phyloP scores from a whole-genome alignment of 2,113 vertebrate species.

The Proteles cristata region DNA sequence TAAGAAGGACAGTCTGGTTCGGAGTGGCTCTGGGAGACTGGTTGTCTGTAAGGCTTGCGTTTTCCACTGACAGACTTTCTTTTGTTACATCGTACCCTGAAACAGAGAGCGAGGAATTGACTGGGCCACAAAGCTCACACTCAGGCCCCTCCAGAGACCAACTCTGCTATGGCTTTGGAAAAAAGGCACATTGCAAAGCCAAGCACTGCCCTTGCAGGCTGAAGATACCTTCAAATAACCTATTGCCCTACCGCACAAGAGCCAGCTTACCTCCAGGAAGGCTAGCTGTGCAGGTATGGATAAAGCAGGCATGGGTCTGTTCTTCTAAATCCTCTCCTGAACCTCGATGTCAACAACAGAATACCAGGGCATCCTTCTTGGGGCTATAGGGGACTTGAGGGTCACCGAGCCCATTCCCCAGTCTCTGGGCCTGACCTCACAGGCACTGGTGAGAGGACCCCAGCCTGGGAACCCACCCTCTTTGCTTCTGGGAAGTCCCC shows the following conservation, averaged over 20 bases:
- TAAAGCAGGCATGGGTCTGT: not conserved
- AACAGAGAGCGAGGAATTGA: not conserved
- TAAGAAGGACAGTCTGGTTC: not conserved
- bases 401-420: not conserved
- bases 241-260: not conserved
- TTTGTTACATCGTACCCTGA: not conserved
- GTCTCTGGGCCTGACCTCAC: not conserved
- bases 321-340: conserved; percentile 43
- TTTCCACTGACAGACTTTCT: not conserved
- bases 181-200: not conserved
- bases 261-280: not conserved
- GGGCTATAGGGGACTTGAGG: not conserved
- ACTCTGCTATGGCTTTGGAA: not conserved
- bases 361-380: not conserved
- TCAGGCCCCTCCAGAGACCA: not conserved
- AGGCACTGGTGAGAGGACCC: not conserved
- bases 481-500: not conserved
- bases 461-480: not conserved
- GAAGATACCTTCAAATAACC: not conserved
- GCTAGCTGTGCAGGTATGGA: not conserved
- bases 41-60: not conserved
- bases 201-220: not conserved
- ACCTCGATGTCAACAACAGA: not conserved
- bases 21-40: not conserved
- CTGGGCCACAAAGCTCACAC: not conserved